A percentile compares a stretch with the other conserved stretches of the same genome.
Conservation (phyloP, 2,113 vertebrate genomes). For the Coptodon bakossiorum region DNA sequence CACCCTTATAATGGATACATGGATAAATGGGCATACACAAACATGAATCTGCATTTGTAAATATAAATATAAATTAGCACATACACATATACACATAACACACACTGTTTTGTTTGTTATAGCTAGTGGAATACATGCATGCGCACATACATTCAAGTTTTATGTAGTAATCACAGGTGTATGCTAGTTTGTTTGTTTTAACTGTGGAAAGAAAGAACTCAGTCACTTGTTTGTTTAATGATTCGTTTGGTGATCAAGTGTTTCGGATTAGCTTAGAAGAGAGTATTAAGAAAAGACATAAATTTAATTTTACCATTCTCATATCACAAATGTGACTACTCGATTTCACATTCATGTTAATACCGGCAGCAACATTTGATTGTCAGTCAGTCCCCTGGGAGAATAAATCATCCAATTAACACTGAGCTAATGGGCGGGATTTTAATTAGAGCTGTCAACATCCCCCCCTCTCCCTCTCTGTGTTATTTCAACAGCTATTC, state of each 20-base stretch:
- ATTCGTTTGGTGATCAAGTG: background rate
- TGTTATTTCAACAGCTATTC: conserved; percentile 58
- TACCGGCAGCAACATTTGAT: conserved; percentile 37
- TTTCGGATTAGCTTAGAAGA: background rate
- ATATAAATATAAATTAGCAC: background rate
- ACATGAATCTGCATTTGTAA: background rate
- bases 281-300: background rate
- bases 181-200: background rate
- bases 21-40: background rate
- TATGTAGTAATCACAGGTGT: background rate
- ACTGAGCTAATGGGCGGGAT: conserved; percentile 61
- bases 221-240: background rate
- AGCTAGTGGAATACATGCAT: background rate
- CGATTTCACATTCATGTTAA: conserved; percentile 36
- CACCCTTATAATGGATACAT: background rate
- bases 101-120: background rate
- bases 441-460: conserved; percentile 64
- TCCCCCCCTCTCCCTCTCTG: background rate
- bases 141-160: background rate
- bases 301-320: background rate
- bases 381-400: conserved; percentile 52
- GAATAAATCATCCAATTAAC: conserved; percentile 67
- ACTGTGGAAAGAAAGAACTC: background rate
- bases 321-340: conserved; percentile 10
- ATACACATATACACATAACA: background rate